A percentile compares a stretch with the other conserved stretches of the same genome.
Conservation (phyloP, 2,113 vertebrate species). For the Dendropsophus ebraccatus region DNA sequence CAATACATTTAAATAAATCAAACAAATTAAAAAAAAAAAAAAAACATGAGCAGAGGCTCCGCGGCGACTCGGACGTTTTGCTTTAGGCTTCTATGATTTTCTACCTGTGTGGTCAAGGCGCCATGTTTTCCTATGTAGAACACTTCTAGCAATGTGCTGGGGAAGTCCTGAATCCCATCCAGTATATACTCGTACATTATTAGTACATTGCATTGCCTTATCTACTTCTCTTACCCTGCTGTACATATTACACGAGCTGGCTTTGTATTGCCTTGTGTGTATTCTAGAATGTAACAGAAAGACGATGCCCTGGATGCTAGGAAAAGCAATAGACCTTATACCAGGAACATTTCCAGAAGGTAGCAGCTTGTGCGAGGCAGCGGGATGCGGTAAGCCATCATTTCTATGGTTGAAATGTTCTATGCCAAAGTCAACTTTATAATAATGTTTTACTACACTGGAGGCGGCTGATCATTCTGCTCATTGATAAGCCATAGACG, state of each 20-base stretch:
- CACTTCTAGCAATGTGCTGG: no score
- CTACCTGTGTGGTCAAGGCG: no score
- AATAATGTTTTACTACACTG: conserved; percentile 38
- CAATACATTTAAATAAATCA: no score
- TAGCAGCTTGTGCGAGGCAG: conserved; percentile 30
- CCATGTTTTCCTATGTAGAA: no score
- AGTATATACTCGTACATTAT: no score
- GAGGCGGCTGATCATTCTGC: neutral
- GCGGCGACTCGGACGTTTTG: no score
- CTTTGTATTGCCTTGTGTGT: neutral
- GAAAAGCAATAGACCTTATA: neutral
- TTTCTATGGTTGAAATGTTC: conserved; percentile 9
- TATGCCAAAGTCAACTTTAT: conserved; percentile 31
- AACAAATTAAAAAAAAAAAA: no score
- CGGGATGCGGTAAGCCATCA: conserved; percentile 8
- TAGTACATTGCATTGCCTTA: neutral
- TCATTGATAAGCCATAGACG: conserved; percentile 14
- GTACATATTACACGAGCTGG: neutral
- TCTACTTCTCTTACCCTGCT: neutral
- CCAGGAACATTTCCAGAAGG: conserved; percentile 26
- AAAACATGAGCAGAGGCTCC: no score
- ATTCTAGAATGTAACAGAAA: neutral
- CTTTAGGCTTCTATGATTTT: no score
- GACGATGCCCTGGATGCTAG: neutral
- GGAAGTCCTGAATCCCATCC: no score